Evolutionary conservation across 2,888 invertebrate species (phyloP), one percentile per base, ranked within the genome.

Genomic region (Heteromyza rotundicornis): DNA sequence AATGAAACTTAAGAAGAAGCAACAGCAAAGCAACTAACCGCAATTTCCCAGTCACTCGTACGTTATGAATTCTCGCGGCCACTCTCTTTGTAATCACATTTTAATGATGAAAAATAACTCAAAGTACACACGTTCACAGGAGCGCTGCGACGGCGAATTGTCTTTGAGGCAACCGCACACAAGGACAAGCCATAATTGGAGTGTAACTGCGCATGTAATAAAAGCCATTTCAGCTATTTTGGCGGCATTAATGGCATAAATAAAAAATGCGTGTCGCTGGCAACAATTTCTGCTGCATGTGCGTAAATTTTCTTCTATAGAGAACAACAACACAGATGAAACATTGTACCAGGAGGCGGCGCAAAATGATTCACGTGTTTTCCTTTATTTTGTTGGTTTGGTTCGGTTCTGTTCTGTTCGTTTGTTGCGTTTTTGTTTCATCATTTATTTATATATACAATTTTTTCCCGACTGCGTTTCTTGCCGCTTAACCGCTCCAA

Each of bases 191-290:
- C 64, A 62, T 75, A 78, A 77, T 77, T 75, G 75, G 71, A 73
- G 72, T 75, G 76, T 72, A 77, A 78, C 77, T 72, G 76, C 74
- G 74, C 76, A 75, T 76, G 71, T 78, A 77, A 78, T 78, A 76
- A 78, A 77, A 71, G 72, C 72, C 72, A 77, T 77, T 78, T 74
- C 58, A 71, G 75, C 69, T 71, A 71, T 78, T 78, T 75, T 73
- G 69, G 69, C 71, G 71, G 70, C 73, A 77, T 77, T 76, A 77
- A 66, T 69, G 65, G 64, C 75, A 74, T 76, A 75, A 75, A 76
- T 75, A 77, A 73, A 68, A 68, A 64, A 63, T n/a, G 40, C 36
- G 19, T 35, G 35, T 16, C 35, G 8, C 16, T 8, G 47, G 57
- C 19, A 54, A 35, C 27, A 52, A 40, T 44, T 16, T 27, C 16